Percentiles rank a stretch among this genome's conserved stretches.
Evolutionary conservation across 2,113 vertebrate genomes (phyloP).

Genomic region (Myiozetetes cayanensis): DNA sequence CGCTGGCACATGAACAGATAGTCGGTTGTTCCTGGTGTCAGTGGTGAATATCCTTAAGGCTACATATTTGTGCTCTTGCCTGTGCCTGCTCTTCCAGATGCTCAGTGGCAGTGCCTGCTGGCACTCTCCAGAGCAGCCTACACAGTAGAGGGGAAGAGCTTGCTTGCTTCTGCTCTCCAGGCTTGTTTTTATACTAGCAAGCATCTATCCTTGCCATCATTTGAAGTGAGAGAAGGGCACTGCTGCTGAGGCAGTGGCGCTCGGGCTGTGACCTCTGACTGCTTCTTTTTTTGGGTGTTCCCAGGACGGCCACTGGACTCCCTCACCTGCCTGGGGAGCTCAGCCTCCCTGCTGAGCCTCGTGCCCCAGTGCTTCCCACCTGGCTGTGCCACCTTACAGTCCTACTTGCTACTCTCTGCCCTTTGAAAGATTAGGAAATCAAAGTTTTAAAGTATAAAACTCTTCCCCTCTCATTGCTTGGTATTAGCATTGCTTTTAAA

Average conservation of each 20-base stretch:
- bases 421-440: not conserved
- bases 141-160: rapidly evolving
- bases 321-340: not conserved
- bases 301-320: rapidly evolving
- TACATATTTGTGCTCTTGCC: not conserved
- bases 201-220: not conserved
- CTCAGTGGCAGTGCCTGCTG: not conserved
- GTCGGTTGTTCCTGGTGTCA: not conserved
- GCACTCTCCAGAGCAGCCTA: not conserved
- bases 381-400: not conserved
- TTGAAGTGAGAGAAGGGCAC: not conserved
- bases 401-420: not conserved
- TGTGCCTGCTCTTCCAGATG: not conserved
- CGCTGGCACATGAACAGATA: rapidly evolving
- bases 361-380: rapidly evolving
- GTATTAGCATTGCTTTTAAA: not conserved
- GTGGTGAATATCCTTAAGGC: not conserved
- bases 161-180: not conserved
- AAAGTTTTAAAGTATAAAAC: not conserved
- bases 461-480: not conserved
- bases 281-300: not conserved
- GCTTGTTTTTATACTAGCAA: not conserved
- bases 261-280: rapidly evolving
- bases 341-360: rapidly evolving
- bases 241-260: not conserved